Evolutionary conservation across 2,888 invertebrate species (phyloP).

Genomic region (Caenorhabditis japonica): DNA sequence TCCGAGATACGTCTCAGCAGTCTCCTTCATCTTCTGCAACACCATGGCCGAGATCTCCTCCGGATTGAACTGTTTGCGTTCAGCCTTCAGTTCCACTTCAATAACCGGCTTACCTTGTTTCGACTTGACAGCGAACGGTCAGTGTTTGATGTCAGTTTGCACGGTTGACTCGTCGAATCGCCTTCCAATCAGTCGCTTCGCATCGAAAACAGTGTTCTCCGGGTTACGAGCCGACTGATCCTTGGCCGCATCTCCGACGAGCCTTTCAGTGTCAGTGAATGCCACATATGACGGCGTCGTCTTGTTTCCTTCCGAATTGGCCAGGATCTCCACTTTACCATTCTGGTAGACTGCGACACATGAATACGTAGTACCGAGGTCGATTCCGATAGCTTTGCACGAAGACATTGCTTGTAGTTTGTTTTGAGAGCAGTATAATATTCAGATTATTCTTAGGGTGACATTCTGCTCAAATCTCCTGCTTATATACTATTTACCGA

Average conservation of each 20-base stretch:
- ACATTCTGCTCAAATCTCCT: not conserved
- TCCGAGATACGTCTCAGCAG: conserved; percentile 78
- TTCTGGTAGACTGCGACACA: conserved; percentile 63
- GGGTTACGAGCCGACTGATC: conserved; percentile 80
- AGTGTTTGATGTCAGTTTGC: conserved; percentile 76
- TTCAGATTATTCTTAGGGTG: conserved; percentile 34
- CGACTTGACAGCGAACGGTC: conserved; percentile 74
- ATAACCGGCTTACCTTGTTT: conserved; percentile 64
- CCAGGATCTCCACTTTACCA: conserved; percentile 79
- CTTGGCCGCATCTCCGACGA: conserved; percentile 80
- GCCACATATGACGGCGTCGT: conserved; percentile 83
- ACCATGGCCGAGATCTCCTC: conserved; percentile 77
- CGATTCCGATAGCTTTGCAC: conserved; percentile 66
- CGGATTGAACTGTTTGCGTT: conserved; percentile 82
- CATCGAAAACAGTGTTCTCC: conserved; percentile 71
- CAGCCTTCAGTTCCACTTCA: conserved; percentile 88
- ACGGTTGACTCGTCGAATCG: conserved; percentile 79
- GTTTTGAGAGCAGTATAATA: conserved; percentile 43
- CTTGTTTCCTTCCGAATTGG: conserved; percentile 82
- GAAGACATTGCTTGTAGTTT: conserved; percentile 63
- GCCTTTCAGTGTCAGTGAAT: conserved; percentile 80
- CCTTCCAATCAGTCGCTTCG: conserved; percentile 79
- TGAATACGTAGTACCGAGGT: conserved; percentile 63
- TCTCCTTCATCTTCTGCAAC: conserved; percentile 76
- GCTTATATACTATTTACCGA: conserved; percentile 45